A percentile compares a stretch with the other conserved stretches of the same genome.
Conservation (phyloP, 2,113 vertebrate genomes). For the Stigmatopora argus region DNA sequence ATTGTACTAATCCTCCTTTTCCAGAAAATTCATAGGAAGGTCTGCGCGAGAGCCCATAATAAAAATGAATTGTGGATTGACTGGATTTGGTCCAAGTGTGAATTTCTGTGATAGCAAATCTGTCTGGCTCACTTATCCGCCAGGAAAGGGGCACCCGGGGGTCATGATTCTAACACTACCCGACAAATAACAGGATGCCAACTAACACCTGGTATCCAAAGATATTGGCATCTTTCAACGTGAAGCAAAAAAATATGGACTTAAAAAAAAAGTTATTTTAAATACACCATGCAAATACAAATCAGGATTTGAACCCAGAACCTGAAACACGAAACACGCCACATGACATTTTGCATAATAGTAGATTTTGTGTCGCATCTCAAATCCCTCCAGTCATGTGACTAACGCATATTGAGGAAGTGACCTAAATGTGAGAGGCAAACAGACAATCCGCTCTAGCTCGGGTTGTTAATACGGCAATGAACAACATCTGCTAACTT, state of each 20-base stretch:
- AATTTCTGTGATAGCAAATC: slow-evolving; percentile 21
- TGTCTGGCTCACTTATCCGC: slow-evolving; percentile 9
- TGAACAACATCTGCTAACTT: background rate
- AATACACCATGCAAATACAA: no score
- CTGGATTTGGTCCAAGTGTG: slow-evolving; percentile 18
- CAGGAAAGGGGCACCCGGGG: background rate
- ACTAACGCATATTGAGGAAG: background rate
- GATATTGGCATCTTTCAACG: background rate
- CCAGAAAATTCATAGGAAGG: slow-evolving; percentile 1
- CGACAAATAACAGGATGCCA: background rate
- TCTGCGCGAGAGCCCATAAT: background rate
- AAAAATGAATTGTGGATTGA: slow-evolving; percentile 2
- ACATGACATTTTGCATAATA: no score
- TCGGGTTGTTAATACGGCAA: background rate
- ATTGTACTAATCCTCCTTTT: slow-evolving; percentile 20
- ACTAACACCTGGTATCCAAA: background rate
- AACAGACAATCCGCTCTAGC: background rate
- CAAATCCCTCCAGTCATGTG: slow-evolving; percentile 3
- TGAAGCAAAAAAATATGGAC: background rate
- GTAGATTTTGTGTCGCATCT: background rate
- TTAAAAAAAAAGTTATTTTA: no score
- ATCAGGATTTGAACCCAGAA: no score
- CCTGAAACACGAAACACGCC: no score
- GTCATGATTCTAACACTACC: slow-evolving; percentile 5
- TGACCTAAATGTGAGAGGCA: background rate